Percentiles rank a stretch among this genome's conserved stretches.
Evolutionary conservation across 1,140 invertebrate species (phyloP).

Genomic region (Drosophila takahashii): DNA sequence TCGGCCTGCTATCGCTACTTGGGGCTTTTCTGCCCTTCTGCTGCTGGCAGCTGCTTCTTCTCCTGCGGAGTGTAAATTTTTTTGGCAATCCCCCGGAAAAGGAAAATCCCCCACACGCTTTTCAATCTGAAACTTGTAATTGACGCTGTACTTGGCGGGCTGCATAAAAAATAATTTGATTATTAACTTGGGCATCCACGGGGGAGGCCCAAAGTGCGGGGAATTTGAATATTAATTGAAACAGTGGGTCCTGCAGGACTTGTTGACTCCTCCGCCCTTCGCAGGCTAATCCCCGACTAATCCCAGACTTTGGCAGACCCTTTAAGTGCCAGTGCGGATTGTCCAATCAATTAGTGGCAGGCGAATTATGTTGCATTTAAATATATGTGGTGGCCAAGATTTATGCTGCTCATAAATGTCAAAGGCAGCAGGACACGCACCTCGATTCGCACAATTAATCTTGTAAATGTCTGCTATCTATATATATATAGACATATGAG

Average conservation of each 20-base stretch:
- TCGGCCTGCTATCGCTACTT: constrained; percentile 27
- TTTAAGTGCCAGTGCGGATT: constrained; percentile 37
- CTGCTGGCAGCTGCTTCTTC: constrained; percentile 51
- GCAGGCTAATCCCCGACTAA: constrained; percentile 39
- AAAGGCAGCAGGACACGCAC: constrained; percentile 55
- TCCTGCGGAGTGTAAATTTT: constrained; percentile 12
- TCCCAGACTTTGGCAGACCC: constrained; percentile 6
- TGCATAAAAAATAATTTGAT: constrained; percentile 78
- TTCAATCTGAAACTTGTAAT: constrained; percentile 49
- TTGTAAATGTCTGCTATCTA: constrained; percentile 52
- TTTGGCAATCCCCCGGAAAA: constrained; percentile 11
- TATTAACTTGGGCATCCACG: constrained; percentile 58
- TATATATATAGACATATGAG: neutral
- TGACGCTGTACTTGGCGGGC: constrained; percentile 48
- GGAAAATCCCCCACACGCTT: neutral
- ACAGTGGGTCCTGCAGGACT: constrained; percentile 17
- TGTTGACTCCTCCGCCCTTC: constrained; percentile 13
- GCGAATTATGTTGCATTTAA: constrained; percentile 65
- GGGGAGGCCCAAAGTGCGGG: neutral
- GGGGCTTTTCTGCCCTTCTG: constrained; percentile 17
- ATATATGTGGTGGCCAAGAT: constrained; percentile 52
- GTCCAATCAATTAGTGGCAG: constrained; percentile 51
- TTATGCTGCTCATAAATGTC: constrained; percentile 79
- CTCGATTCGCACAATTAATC: constrained; percentile 70
- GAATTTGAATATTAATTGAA: constrained; percentile 83